phyloP scores from a whole-genome alignment of 2,888 invertebrate genomes.

The Loripinus fragilis region DNA sequence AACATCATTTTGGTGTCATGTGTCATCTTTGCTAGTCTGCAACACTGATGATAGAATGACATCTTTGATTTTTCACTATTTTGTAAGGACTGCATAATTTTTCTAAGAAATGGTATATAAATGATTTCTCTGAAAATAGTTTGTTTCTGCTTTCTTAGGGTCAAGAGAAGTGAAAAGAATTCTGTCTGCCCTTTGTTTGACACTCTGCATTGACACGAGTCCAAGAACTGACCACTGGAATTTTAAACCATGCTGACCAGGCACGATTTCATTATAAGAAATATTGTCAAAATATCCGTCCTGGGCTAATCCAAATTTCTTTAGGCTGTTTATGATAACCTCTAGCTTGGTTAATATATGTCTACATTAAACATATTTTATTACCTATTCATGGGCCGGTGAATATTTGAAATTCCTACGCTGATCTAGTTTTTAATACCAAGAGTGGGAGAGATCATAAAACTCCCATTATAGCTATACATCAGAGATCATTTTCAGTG shows the following conservation, averaged over 20 bases:
- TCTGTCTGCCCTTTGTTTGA: too few species aligned
- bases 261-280: neutral
- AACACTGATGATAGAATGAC: too few species aligned
- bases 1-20: too few species aligned
- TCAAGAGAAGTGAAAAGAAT: too few species aligned
- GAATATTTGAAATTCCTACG: constrained; percentile 51
- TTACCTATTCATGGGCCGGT: constrained; percentile 51
- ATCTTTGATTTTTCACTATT: too few species aligned
- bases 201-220: too few species aligned
- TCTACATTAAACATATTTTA: constrained; percentile 24
- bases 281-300: neutral
- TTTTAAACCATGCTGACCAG: constrained; percentile 3
- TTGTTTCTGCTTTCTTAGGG: too few species aligned
- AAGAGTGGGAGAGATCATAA: constrained; percentile 1
- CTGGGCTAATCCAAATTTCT: constrained; percentile 1
- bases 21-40: too few species aligned
- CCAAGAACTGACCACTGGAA: neutral
- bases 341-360: neutral
- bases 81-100: too few species aligned
- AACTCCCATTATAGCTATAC: constrained; percentile 6
- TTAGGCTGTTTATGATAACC: neutral
- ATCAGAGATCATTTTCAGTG: neutral
- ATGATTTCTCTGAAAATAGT: too few species aligned
- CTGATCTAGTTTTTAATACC: constrained; percentile 2
- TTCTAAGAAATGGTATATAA: too few species aligned